These are phyloP conservation scores for Mionectes olivaceus DNA, from an alignment of 2,797 vertebrate genomes.

Conservation along the genomic window DNA sequence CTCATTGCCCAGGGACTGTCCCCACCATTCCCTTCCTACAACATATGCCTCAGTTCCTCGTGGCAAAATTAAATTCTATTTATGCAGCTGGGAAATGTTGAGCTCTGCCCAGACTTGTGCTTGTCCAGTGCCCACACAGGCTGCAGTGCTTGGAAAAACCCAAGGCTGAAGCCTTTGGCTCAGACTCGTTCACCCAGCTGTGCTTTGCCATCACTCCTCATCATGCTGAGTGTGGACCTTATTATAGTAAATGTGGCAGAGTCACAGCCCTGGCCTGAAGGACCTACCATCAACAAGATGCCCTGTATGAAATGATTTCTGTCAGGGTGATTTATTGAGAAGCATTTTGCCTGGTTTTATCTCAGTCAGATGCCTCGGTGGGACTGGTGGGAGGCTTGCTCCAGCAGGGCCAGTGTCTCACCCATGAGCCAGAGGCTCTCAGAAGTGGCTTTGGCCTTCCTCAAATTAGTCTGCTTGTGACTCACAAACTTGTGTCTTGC, in stretches of 20 bases:
- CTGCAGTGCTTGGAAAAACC: neutral
- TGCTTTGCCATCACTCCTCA: neutral
- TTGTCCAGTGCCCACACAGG: neutral
- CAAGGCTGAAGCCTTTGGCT: neutral
- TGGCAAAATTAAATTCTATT: neutral
- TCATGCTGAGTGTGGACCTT: neutral
- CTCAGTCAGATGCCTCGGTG: fast-evolving
- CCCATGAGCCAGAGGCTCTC: neutral
- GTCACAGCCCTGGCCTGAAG: neutral
- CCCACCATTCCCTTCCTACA: neutral
- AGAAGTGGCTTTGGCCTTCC: conserved; percentile 19
- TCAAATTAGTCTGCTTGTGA: neutral
- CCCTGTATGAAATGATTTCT: neutral
- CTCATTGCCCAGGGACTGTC: fast-evolving
- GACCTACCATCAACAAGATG: neutral
- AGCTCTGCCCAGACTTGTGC: neutral
- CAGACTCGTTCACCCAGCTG: neutral
- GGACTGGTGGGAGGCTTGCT: neutral
- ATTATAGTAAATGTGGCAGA: neutral
- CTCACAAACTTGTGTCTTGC: conserved; percentile 17
- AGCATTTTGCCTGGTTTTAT: neutral
- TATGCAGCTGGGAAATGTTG: neutral
- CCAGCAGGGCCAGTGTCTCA: fast-evolving
- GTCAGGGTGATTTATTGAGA: neutral
- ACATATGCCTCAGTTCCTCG: fast-evolving